Base-by-base conservation (phyloP, 1,140 invertebrate species). In the Condylostylus longicornis region DNA sequence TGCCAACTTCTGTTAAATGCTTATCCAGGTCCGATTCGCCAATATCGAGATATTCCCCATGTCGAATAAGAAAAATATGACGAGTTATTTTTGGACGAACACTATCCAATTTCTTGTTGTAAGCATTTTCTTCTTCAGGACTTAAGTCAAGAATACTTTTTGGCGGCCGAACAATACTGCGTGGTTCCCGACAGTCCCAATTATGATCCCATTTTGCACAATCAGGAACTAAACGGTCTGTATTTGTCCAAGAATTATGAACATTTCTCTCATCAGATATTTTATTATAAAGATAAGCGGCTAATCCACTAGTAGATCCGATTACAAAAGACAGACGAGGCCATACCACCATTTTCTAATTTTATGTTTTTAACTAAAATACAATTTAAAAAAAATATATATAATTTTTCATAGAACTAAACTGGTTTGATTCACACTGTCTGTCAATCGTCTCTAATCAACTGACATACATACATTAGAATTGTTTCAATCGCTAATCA, bases 51-150 rank as follows among this genome's bases (percentile, higher is more conserved):
- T 96, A 98, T 54, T 98, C 91, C 0, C 94, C 94, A 66, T 98
- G 94, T 22, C 94, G 70, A 43, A 98, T 82, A 5, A 98, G 68
- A 44, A 98, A 71, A 20, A 98, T 57, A 60, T 97, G 82, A 22
- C 93, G 65, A 0, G 73, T 69, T 4, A 79, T 79, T 54, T 72
- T 88, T 2, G 85, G 63, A 42, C 68, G 79, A 4, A 65, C 54
- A 10, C 69, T 68, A 46, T 75, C 72, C 30, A 69, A 49, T 43
- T 74, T 55, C 47, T 70, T 65, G 52, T 79, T 77, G 25, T 65
- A 69, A 33, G 67, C 58, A 48, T 81, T 79, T 29, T 79, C 69
- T 44, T 75, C 71, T 20, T 66, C 62, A 6, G 69, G 63, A 66
- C 61, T 38, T 56, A 63, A 48, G n/a, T n/a, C n/a, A n/a, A n/a